Evolutionary conservation across 1,140 invertebrate species (phyloP).

Genomic region (Paralvinella palmiformis): DNA sequence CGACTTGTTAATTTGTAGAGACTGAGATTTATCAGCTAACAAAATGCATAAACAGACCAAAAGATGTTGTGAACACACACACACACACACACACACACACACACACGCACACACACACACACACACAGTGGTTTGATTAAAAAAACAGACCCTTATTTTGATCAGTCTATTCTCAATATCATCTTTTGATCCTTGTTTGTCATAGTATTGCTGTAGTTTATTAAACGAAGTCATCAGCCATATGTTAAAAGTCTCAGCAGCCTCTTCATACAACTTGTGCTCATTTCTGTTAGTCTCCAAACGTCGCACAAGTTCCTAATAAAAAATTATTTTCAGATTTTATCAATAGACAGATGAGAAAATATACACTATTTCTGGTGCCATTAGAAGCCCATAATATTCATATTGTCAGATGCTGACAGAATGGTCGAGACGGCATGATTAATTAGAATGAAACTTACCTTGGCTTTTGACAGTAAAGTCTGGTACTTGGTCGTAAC

Average conservation of each 20-base stretch:
- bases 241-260: conserved; percentile 29
- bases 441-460: conserved; percentile 17
- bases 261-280: conserved; percentile 63
- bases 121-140: too few species aligned
- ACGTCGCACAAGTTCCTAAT: conserved; percentile 79
- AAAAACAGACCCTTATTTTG: conserved; percentile 34
- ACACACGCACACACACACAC: too few species aligned
- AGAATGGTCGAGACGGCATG: background rate
- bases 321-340: background rate
- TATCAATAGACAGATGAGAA: background rate
- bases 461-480: conserved; percentile 78
- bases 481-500: conserved; percentile 85
- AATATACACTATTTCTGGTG: too few species aligned
- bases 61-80: too few species aligned
- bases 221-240: conserved; percentile 37
- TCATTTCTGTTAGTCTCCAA: conserved; percentile 82
- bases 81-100: too few species aligned
- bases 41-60: too few species aligned
- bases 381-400: too few species aligned
- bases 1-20: too few species aligned
- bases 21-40: too few species aligned
- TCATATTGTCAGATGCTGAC: too few species aligned
- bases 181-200: conserved; percentile 37
- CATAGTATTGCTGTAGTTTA: conserved; percentile 30
- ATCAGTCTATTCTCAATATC: conserved; percentile 31